Evolutionary conservation across 2,797 vertebrate genomes (phyloP).

Genomic region (Heterohyrax brucei): DNA sequence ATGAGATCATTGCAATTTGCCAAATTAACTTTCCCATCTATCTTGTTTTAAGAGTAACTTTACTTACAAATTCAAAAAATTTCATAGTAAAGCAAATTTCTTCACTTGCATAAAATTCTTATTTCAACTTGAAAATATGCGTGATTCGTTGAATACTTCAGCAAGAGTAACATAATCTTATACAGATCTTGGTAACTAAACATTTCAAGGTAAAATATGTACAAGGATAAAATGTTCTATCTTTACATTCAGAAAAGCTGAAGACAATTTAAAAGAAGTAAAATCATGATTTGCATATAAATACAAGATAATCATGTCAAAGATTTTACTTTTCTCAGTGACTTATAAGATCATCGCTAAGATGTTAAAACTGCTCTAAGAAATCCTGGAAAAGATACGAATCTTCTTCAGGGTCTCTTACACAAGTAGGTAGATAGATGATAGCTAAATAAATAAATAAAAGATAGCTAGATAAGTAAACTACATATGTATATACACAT

Average conservation of each 20-base stretch:
- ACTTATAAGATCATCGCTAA: neutral
- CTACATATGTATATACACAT: too few species aligned
- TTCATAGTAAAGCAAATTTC: conserved; percentile 26
- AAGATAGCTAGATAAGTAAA: too few species aligned
- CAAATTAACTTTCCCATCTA: conserved; percentile 4
- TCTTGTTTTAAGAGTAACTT: conserved; percentile 16
- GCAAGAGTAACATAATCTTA: neutral
- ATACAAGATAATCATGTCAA: neutral
- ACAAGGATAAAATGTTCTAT: neutral
- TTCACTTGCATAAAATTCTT: conserved; percentile 67
- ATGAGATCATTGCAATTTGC: neutral
- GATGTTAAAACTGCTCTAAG: neutral
- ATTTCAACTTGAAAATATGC: conserved; percentile 47
- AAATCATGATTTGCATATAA: neutral
- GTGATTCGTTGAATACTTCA: conserved; percentile 13
- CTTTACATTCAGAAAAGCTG: conserved; percentile 1
- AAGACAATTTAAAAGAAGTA: neutral
- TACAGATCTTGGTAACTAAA: neutral
- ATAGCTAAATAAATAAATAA: too few species aligned
- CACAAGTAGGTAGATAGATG: too few species aligned
- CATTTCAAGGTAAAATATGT: neutral
- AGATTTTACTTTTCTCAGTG: neutral
- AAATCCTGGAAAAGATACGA: neutral
- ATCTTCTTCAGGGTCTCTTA: too few species aligned
- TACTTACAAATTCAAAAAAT: conserved; percentile 42